Conservation (phyloP, 2,888 invertebrate species). For the Piscicola geometra region DNA sequence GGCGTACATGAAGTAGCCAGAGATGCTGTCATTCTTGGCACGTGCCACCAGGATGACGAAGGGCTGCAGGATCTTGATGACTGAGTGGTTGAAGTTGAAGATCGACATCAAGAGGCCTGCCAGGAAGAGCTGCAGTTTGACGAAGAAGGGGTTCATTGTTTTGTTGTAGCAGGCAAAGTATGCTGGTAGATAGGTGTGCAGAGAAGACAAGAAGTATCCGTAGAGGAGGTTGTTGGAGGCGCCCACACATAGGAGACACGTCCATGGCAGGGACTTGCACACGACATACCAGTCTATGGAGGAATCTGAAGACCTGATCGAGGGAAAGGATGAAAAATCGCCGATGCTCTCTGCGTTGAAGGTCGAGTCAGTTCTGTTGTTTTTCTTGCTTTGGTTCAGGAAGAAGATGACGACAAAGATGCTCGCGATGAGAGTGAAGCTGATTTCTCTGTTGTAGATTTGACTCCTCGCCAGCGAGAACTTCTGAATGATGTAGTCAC, state of each 20-base stretch:
- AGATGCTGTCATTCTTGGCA: not conserved
- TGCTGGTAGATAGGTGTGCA: not conserved
- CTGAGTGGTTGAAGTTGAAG: not conserved
- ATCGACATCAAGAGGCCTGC: not conserved
- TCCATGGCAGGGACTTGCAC: not conserved
- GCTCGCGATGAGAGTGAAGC: not conserved
- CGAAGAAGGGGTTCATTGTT: not conserved
- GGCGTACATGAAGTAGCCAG: not conserved
- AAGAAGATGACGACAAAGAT: not conserved
- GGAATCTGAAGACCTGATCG: too few relatives aligned
- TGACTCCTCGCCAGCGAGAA: not conserved
- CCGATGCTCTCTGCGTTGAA: too few relatives aligned
- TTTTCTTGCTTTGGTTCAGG: not conserved
- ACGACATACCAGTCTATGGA: not conserved
- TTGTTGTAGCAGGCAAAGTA: not conserved
- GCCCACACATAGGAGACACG: not conserved
- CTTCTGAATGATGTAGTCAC: not conserved
- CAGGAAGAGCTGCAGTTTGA: not conserved
- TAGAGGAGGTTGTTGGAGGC: not conserved
- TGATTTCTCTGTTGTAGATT: not conserved
- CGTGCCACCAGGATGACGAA: not conserved
- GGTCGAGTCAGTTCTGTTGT: not conserved
- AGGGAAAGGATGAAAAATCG: too few relatives aligned
- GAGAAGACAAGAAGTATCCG: not conserved
- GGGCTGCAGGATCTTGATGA: not conserved